Evolutionary conservation across 1,140 invertebrate species (phyloP).

Genomic region (Listronotus oregonensis): DNA sequence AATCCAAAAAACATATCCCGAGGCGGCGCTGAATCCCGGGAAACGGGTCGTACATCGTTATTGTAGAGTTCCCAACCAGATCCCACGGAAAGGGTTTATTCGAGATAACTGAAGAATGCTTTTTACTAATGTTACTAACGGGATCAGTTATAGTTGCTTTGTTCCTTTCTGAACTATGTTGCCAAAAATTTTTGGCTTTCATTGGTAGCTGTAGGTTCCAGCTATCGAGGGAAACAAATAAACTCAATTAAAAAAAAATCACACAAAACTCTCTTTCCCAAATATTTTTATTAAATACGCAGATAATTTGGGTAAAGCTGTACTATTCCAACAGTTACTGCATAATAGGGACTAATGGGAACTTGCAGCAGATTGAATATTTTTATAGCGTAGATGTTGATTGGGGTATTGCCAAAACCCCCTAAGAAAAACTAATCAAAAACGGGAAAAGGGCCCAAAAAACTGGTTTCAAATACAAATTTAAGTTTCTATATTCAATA

Average conservation of each 20-base stretch:
- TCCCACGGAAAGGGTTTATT: constrained; percentile 74
- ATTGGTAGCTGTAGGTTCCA: constrained; percentile 60
- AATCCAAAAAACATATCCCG: constrained; percentile 74
- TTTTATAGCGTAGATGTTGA: constrained; percentile 73
- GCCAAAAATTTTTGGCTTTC: neutral
- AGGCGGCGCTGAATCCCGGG: constrained; percentile 68
- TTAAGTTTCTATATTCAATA: constrained; percentile 33
- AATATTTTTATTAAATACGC: constrained; percentile 67
- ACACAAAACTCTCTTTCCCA: constrained; percentile 70
- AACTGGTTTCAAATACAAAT: constrained; percentile 60
- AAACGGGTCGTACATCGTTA: constrained; percentile 66
- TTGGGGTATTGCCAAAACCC: constrained; percentile 68
- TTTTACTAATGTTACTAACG: constrained; percentile 66
- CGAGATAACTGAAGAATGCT: constrained; percentile 70
- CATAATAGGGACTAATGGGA: constrained; percentile 74
- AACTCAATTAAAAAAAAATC: constrained; percentile 68
- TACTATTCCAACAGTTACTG: constrained; percentile 69
- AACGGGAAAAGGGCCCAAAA: constrained; percentile 67
- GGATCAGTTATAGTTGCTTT: constrained; percentile 64
- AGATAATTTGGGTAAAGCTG: constrained; percentile 66
- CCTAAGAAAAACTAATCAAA: constrained; percentile 73
- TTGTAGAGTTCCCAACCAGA: constrained; percentile 73
- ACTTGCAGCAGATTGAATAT: constrained; percentile 71
- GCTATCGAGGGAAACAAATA: constrained; percentile 65
- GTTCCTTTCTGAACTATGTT: neutral